Base-by-base conservation (phyloP, 2,113 vertebrate species). In the Triplophysa siluroides region DNA sequence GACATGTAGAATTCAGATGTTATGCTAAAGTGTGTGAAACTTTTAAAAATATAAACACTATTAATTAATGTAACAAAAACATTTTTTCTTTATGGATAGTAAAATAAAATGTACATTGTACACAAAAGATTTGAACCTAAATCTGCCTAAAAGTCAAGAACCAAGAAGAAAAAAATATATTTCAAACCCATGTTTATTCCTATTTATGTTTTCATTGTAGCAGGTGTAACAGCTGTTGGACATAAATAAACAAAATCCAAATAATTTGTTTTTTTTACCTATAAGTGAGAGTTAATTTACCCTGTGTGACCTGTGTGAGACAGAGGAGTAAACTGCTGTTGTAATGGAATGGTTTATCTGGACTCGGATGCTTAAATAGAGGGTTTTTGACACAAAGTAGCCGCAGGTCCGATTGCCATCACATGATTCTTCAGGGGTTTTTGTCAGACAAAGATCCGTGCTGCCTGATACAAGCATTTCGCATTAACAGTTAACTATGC, bases 171-270 rank as follows among this genome's bases (percentile, higher is more conserved):
- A 64, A 45, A 56, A 84, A 38, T 7, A 29, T 29, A 29, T 0
- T 3, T 86, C 87, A 90, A 89, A 90, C 89, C 90, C 82, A 89
- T 90, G 87, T 87, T 85, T 85, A 85, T 85, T 90, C 88, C 90
- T 92, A 89, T 90, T n/a, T 83, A 0, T 85, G 80, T 84, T 90
- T 89, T 89, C 87, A 90, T 87, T 86, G 84, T 87, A 83, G 84
- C 89, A 91, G 89, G 88, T 91, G 89, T 84, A 90, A 89, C 80
- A 86, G 81, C 87, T 91, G 88, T 83, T 87, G 89, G 85, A 88
- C 89, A 90, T 88, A 90, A 81, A 85, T 83, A 85, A 86, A 89
- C 56, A 24, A 47, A 74, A 61, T 14, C 18, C 54, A n/a, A 45
- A 9, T 29, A 3, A 29, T 29, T 29, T 45, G 71, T 23, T 60